These are phyloP conservation scores for Archips crataeganus DNA, from an alignment of 2,888 invertebrate genomes.

Conservation along the genomic window DNA sequence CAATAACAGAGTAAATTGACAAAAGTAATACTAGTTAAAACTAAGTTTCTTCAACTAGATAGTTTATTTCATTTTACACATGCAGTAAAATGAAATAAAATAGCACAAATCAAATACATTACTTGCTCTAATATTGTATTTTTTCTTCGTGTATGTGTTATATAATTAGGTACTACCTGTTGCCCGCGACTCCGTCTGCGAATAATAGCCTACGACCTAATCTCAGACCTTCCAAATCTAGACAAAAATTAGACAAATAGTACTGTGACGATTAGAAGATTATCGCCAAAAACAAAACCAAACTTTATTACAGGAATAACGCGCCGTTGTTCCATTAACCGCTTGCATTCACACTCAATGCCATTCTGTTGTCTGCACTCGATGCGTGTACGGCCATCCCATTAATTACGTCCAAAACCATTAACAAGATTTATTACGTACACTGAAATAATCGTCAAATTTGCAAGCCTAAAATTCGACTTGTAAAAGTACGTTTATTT, in stretches of 20 bases:
- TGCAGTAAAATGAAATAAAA: no score
- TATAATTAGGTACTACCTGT: no score
- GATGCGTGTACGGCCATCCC: slow-evolving; percentile 67
- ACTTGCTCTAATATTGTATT: no score
- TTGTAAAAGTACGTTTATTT: slow-evolving; percentile 10
- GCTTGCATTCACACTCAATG: slow-evolving; percentile 71
- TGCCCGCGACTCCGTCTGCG: no score
- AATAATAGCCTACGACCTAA: no score
- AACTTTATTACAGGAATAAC: slow-evolving; percentile 66
- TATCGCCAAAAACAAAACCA: slow-evolving; percentile 16
- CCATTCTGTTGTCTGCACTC: slow-evolving; percentile 69
- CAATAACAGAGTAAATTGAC: not conserved
- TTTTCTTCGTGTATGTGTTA: no score
- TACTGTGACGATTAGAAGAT: no score
- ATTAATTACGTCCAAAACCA: slow-evolving; percentile 79
- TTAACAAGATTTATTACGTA: slow-evolving; percentile 78
- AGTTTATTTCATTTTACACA: not conserved
- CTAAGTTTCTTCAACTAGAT: not conserved
- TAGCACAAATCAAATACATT: no score
- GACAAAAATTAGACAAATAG: no score
- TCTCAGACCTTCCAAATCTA: no score
- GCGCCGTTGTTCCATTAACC: slow-evolving; percentile 68
- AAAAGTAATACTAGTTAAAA: not conserved
- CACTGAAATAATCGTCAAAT: slow-evolving; percentile 16
- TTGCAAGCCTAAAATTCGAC: slow-evolving; percentile 19